Evolutionary conservation across 2,888 invertebrate genomes (phyloP).

Genomic region (Cheilosia variabilis): DNA sequence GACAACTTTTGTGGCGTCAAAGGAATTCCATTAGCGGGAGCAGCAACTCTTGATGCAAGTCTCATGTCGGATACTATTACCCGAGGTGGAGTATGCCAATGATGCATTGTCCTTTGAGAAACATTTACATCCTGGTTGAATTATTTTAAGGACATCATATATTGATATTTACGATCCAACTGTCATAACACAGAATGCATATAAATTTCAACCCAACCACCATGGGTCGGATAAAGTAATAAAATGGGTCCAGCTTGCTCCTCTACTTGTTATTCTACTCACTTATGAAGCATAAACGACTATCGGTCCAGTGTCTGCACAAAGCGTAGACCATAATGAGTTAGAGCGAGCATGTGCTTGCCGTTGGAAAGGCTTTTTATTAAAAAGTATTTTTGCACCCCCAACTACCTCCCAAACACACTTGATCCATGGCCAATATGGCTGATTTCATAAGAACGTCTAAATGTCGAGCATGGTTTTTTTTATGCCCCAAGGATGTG

Average conservation of each 20-base stretch:
- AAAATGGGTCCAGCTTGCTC: constrained; percentile 10
- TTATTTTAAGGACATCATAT: constrained; percentile 43
- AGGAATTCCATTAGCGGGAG: constrained; percentile 47
- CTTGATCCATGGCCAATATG: constrained; percentile 36
- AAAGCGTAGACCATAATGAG: constrained; percentile 4
- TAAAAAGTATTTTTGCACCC: constrained; percentile 18
- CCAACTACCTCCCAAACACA: not conserved
- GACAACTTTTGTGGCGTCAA: constrained; percentile 45
- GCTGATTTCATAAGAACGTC: constrained; percentile 29
- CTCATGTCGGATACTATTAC: constrained; percentile 38
- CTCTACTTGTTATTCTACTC: constrained; percentile 22
- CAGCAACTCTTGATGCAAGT: constrained; percentile 39
- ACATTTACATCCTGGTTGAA: constrained; percentile 15
- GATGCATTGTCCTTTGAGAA: constrained; percentile 13
- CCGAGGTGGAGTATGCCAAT: constrained; percentile 1
- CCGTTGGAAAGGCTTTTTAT: constrained; percentile 12
- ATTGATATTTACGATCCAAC: constrained; percentile 54
- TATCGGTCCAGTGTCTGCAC: not conserved
- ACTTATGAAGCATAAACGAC: not conserved
- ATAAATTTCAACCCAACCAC: constrained; percentile 59
- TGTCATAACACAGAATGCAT: constrained; percentile 45
- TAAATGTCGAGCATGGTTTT: constrained; percentile 14
- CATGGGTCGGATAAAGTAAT: constrained; percentile 54
- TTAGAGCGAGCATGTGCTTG: not conserved
- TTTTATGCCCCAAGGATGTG: constrained; percentile 8